phyloP scores from a whole-genome alignment of 2,797 vertebrate species.

The Cetoscarus ocellatus region DNA sequence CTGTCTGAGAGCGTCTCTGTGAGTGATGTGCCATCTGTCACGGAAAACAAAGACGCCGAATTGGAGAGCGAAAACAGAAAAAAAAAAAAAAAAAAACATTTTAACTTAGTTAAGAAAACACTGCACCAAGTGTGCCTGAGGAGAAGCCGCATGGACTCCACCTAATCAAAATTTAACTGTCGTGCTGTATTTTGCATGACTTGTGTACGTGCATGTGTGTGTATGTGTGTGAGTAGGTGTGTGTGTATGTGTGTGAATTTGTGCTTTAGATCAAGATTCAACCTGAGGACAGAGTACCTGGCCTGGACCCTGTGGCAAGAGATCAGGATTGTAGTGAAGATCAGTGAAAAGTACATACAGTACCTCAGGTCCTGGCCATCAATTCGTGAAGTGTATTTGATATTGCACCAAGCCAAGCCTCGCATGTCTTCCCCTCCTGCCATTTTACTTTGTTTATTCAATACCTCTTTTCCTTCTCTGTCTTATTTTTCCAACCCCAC shows the following conservation, averaged over 20 bases:
- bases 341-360: slow-evolving; percentile 65
- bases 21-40: slow-evolving; percentile 80
- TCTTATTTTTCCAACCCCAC: slow-evolving; percentile 57
- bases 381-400: slow-evolving; percentile 60
- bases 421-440: slow-evolving; percentile 22
- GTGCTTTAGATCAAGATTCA: slow-evolving; percentile 68
- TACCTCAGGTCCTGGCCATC: slow-evolving; percentile 59
- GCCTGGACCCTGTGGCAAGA: slow-evolving; percentile 53
- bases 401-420: slow-evolving; percentile 39
- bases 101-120: slow-evolving; percentile 64
- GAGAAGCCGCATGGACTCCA: slow-evolving; percentile 50
- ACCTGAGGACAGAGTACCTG: slow-evolving; percentile 54
- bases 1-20: slow-evolving; percentile 68
- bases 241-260: background rate
- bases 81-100: slow-evolving; percentile 57
- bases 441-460: slow-evolving; percentile 66
- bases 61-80: slow-evolving; percentile 68
- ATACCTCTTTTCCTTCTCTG: slow-evolving; percentile 39
- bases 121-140: slow-evolving; percentile 57
- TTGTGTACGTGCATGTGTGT: slow-evolving; percentile 1
- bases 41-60: slow-evolving; percentile 65
- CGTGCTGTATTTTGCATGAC: slow-evolving; percentile 37
- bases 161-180: slow-evolving; percentile 71
- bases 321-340: slow-evolving; percentile 59
- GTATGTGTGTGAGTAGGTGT: background rate